phyloP scores from a whole-genome alignment of 1,140 invertebrate species.

The Eupristina koningsbergeri region DNA sequence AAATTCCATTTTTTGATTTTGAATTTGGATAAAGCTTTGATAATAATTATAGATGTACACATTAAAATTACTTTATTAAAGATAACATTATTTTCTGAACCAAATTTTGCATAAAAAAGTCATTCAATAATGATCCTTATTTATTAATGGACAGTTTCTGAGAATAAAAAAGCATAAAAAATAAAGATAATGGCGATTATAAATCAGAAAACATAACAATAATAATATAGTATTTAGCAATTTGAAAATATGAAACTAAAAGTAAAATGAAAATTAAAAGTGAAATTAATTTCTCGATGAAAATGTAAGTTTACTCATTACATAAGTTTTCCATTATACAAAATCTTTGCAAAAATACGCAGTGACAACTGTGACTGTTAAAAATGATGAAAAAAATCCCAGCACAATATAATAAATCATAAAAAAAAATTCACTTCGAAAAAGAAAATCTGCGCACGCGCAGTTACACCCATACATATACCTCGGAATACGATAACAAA shows the following conservation, averaged over 20 bases:
- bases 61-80: background rate
- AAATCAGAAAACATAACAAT: too few relatives aligned
- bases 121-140: too few relatives aligned
- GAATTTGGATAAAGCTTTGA: too few relatives aligned
- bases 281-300: too few relatives aligned
- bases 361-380: too few relatives aligned
- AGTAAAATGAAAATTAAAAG: too few relatives aligned
- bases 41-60: too few relatives aligned
- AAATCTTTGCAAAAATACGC: too few relatives aligned
- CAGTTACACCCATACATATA: background rate
- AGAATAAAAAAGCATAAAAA: background rate
- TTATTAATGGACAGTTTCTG: background rate
- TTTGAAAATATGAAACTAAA: background rate
- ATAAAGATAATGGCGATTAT: background rate
- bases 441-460: constrained; percentile 13
- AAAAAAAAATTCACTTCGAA: background rate
- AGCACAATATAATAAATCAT: background rate
- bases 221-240: background rate
- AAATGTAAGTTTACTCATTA: too few relatives aligned
- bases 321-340: too few relatives aligned
- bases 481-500: background rate
- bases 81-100: too few relatives aligned
- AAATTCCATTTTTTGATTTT: background rate
- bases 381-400: background rate
- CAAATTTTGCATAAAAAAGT: too few relatives aligned